Percentiles rank a stretch among this genome's conserved stretches.
Conservation (phyloP, 2,797 vertebrate species). For the Danio albolineatus region DNA sequence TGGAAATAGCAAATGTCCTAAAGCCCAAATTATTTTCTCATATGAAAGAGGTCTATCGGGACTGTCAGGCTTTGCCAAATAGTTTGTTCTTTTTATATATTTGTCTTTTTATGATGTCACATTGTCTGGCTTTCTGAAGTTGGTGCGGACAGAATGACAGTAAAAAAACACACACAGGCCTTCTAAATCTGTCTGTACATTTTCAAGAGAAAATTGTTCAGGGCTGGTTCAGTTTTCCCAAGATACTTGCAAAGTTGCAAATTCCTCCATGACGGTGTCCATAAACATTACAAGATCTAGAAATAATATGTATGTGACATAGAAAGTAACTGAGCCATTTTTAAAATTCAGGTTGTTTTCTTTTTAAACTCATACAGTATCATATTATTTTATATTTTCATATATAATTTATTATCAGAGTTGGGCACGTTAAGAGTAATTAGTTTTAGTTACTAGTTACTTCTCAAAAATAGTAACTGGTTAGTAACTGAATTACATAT, state of each 20-base stretch:
- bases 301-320: background rate
- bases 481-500: too few relatives aligned
- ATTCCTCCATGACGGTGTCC: background rate
- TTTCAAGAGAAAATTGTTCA: background rate
- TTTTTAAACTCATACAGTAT: background rate
- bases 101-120: conserved; percentile 34
- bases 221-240: background rate
- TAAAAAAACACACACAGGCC: conserved; percentile 13
- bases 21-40: conserved; percentile 32
- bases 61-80: conserved; percentile 17
- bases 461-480: too few relatives aligned
- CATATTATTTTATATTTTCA: too few relatives aligned
- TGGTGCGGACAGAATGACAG: conserved; percentile 11
- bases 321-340: background rate
- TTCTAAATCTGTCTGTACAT: conserved; percentile 33
- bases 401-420: too few relatives aligned
- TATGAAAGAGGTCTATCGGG: conserved; percentile 5
- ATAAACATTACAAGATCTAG: background rate
- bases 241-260: background rate
- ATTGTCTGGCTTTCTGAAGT: background rate
- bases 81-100: conserved; percentile 39
- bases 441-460: too few relatives aligned
- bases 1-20: conserved; percentile 27
- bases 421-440: too few relatives aligned
- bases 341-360: background rate